Conservation (phyloP, 92 coral and sea anemone species). For the Virgularia gustaviana region DNA sequence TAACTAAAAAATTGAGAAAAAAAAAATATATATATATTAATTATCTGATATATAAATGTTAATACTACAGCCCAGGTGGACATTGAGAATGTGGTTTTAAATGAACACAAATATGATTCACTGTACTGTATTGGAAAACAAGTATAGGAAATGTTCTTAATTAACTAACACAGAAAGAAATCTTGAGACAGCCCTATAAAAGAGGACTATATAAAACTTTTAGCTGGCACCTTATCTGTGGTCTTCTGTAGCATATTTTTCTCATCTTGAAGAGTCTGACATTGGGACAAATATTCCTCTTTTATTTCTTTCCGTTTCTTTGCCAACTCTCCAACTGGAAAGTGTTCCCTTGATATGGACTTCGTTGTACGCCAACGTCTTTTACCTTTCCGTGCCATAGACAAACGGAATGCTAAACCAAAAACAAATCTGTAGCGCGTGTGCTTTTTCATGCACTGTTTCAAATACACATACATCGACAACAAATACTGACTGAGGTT, state of each 20-base stretch:
- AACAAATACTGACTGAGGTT: too few relatives aligned
- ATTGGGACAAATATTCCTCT: neutral
- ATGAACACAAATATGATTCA: too few relatives aligned
- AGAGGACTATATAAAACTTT: neutral
- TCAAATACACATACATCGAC: too few relatives aligned
- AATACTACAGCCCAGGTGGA: too few relatives aligned
- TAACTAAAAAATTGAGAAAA: neutral
- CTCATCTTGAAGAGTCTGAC: neutral
- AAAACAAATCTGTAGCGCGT: too few relatives aligned
- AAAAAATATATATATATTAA: too few relatives aligned
- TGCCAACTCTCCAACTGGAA: constrained; percentile 21
- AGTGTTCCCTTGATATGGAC: constrained; percentile 7
- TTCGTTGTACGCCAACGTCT: neutral
- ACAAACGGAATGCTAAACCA: neutral
- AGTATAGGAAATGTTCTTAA: too few relatives aligned
- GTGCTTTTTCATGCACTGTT: too few relatives aligned
- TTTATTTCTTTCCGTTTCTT: neutral
- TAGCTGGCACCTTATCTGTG: neutral
- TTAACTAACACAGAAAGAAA: neutral
- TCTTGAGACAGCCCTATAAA: neutral
- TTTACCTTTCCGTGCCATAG: neutral
- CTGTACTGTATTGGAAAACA: too few relatives aligned
- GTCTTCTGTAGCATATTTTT: neutral
- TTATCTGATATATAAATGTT: too few relatives aligned
- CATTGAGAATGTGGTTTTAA: too few relatives aligned